Base-by-base conservation (phyloP, 1,140 invertebrate species). In the Saccostrea echinata region DNA sequence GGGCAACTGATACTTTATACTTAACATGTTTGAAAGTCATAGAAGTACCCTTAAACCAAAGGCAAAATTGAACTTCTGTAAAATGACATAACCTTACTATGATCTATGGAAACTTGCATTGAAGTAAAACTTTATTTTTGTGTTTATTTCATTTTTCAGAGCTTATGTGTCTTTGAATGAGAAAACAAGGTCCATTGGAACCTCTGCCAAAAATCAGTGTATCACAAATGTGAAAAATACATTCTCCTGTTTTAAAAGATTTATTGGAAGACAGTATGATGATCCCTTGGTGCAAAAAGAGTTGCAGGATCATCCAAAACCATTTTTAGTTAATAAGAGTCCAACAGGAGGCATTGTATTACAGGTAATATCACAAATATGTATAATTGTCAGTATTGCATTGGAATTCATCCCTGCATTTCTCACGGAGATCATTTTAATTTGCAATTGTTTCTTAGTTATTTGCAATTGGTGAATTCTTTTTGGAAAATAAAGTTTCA, bases 181-280 rank as follows among this genome's bases (percentile, higher is more conserved):
- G 61, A 98, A 98, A 93, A 98, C 97, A 92, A 96, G 99, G 91
- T 97, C 98, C 91, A 96, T 99, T 92, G 99, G 99, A 61, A 98
- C 98, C 27, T 98, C 98, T 71, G 99, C 99, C 43, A 99, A 99
- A 95, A 99, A 99, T 94, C 98, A 99, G 94, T 97, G 97, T 95
- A 97, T 99, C 18, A 99, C 98, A 90, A 99, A 99, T 94, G 97
- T 99, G 96, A 98, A 98, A 94, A 99, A 99, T 94, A 99, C 99
- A 86, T 96, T 99, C 84, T 97, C 97, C 95, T 97, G 97, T 84
- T 98, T 99, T 93, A 99, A 99, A 95, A 96, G 98, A 92, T 95
- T 99, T 43, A 95, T 99, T 90, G 99, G 98, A 68, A 92, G 96
- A 86, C 97, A 97, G 93, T 98, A 96, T 94, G 96, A 97, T 92